phyloP scores from a whole-genome alignment of 1,140 invertebrate genomes.

The Drosophila ambigua region DNA sequence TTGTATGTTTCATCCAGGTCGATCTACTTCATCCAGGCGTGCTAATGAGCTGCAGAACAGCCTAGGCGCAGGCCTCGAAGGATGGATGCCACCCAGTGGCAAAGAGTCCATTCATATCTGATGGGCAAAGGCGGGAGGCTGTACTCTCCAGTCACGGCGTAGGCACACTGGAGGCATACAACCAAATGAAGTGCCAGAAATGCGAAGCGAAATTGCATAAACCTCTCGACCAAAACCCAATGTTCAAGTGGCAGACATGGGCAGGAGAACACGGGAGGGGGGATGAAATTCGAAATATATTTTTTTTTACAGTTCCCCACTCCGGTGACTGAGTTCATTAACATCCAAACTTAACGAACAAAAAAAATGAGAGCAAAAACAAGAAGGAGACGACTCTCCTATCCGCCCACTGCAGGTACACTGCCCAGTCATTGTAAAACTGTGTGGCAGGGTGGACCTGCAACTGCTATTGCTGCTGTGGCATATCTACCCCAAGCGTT shows the following conservation, averaged over 20 bases:
- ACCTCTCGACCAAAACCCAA: conserved; percentile 63
- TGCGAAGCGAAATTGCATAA: conserved; percentile 80
- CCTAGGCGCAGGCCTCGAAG: background rate
- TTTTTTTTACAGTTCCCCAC: conserved; percentile 36
- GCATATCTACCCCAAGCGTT: conserved; percentile 77
- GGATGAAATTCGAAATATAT: conserved; percentile 33
- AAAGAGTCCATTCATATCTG: conserved; percentile 48
- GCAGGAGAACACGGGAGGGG: background rate
- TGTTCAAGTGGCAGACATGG: conserved; percentile 22
- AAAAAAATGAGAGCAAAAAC: conserved; percentile 30
- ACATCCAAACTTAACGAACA: conserved; percentile 59
- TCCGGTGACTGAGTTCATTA: conserved; percentile 71
- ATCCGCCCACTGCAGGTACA: conserved; percentile 38
- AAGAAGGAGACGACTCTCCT: conserved; percentile 14
- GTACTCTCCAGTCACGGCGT: conserved; percentile 14
- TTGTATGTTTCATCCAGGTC: conserved; percentile 35
- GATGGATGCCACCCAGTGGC: conserved; percentile 24
- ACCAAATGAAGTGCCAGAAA: conserved; percentile 79
- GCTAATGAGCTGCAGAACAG: conserved; percentile 52
- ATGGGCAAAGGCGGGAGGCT: conserved; percentile 16
- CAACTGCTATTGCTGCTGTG: conserved; percentile 37
- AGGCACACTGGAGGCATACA: conserved; percentile 38
- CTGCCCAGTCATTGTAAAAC: conserved; percentile 63
- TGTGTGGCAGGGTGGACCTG: conserved; percentile 33
- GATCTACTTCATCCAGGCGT: conserved; percentile 59